phyloP scores from a whole-genome alignment of 2,797 vertebrate species.

The Cetoscarus ocellatus region DNA sequence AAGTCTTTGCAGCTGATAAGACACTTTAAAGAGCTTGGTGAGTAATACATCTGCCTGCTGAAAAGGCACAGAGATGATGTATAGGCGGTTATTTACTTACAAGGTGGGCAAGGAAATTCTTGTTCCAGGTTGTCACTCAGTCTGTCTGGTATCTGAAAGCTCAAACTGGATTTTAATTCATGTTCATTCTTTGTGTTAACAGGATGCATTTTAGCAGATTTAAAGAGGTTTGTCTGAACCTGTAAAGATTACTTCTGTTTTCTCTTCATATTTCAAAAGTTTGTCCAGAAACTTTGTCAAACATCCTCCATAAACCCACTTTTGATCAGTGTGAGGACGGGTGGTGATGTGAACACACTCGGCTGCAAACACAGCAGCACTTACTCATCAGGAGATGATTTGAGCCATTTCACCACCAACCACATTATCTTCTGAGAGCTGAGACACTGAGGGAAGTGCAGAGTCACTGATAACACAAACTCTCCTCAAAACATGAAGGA shows the following conservation, averaged over 20 bases:
- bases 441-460: neutral
- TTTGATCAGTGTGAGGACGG: neutral
- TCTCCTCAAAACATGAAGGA: neutral
- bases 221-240: too few relatives aligned
- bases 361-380: neutral
- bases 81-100: too few relatives aligned
- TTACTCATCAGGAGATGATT: conserved; percentile 5
- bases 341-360: neutral
- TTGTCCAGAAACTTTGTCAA: neutral
- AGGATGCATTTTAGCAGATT: too few relatives aligned
- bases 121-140: too few relatives aligned
- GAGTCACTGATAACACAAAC: neutral
- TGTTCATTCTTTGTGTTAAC: too few relatives aligned
- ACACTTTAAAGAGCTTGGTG: too few relatives aligned
- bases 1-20: too few relatives aligned
- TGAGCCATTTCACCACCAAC: neutral
- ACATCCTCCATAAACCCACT: neutral
- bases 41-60: too few relatives aligned
- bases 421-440: conserved; percentile 8
- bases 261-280: neutral
- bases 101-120: too few relatives aligned
- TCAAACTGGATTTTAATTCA: too few relatives aligned
- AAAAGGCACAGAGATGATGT: too few relatives aligned
- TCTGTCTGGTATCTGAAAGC: too few relatives aligned
- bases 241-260: neutral